A percentile compares a stretch with the other conserved stretches of the same genome.
phyloP scores from a whole-genome alignment of 2,113 vertebrate species.

The Ctenodactylus gundi region DNA sequence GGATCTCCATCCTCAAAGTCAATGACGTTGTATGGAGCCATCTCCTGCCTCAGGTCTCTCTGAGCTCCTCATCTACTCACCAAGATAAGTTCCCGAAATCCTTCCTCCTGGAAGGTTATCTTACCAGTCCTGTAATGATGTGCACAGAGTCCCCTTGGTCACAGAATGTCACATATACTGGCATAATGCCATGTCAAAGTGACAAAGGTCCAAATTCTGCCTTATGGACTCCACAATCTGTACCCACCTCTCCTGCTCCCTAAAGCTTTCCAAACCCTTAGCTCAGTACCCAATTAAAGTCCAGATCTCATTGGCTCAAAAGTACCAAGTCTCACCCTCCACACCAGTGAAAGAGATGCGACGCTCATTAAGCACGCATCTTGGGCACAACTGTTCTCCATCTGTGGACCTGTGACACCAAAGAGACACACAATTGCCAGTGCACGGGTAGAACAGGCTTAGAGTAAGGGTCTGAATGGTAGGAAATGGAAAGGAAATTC shows the following conservation, averaged over 20 bases:
- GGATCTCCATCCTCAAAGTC: neutral
- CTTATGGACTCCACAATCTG: neutral
- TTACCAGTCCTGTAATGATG: neutral
- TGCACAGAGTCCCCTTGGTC: neutral
- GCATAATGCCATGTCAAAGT: neutral
- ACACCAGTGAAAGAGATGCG: neutral
- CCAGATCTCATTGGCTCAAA: neutral
- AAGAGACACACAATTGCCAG: neutral
- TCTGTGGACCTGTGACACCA: too few species aligned
- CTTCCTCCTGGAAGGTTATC: neutral
- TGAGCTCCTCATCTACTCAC: neutral
- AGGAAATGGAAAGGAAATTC: too few species aligned
- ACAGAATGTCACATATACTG: neutral
- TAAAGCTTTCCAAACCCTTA: neutral
- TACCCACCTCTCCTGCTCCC: fast-evolving
- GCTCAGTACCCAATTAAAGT: neutral
- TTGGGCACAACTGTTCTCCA: too few species aligned
- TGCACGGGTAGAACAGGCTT: fast-evolving
- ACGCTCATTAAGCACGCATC: too few species aligned
- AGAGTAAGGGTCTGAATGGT: neutral
- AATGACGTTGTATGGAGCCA: fast-evolving
- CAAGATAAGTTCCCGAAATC: neutral
- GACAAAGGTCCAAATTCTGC: neutral
- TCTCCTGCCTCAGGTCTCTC: neutral
- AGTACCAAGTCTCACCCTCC: neutral